Percentiles rank a stretch among this genome's conserved stretches.
These are phyloP conservation scores for Tolmerus cingulatus DNA, from an alignment of 2,888 invertebrate species.

Conservation along the genomic window DNA sequence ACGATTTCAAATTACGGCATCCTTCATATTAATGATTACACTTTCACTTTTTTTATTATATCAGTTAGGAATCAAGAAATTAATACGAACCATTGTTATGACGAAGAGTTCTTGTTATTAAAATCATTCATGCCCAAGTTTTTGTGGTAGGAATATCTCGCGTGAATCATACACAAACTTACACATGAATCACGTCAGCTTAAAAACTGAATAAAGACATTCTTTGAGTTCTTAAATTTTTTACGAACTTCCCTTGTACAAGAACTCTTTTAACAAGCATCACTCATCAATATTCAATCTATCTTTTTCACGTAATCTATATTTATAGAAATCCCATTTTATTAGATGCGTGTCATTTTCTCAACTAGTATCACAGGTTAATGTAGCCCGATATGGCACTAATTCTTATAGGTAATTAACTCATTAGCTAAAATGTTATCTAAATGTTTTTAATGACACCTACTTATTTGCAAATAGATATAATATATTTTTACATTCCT, in stretches of 20 bases:
- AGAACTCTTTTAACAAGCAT: background rate
- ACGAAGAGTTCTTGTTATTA: background rate
- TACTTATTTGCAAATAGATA: background rate
- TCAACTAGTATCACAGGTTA: background rate
- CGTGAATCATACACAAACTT: background rate
- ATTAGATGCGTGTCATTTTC: background rate
- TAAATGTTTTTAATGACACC: background rate
- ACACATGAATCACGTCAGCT: background rate
- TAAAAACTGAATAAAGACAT: background rate
- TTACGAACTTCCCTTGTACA: background rate
- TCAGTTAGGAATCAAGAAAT: background rate
- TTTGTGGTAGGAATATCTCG: background rate
- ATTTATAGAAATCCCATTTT: background rate
- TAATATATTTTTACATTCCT: background rate
- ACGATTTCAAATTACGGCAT: background rate
- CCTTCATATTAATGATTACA: background rate
- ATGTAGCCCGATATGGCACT: background rate
- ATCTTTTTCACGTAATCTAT: background rate
- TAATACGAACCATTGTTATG: background rate
- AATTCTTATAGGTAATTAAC: background rate
- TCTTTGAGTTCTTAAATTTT: background rate
- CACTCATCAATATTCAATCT: background rate
- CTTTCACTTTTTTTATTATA: background rate
- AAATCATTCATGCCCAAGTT: background rate
- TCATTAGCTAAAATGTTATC: background rate